Conservation (phyloP, 1,140 invertebrate species). For the Heliconius melpomene region DNA sequence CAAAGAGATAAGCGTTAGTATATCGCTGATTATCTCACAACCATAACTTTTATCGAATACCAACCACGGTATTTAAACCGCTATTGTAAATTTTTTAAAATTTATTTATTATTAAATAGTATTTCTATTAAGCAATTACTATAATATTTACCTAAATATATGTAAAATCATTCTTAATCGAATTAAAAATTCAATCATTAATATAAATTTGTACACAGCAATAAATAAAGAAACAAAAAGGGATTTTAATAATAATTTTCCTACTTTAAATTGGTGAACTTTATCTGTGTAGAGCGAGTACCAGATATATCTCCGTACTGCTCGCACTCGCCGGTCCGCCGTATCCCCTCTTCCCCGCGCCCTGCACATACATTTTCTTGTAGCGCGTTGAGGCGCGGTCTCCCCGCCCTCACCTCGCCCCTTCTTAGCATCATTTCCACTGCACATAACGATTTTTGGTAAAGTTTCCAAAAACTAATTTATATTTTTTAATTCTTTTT, state of each 20-base stretch:
- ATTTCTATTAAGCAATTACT: background rate
- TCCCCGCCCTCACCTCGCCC: conserved; percentile 70
- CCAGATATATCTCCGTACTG: conserved; percentile 44
- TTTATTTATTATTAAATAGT: too few species aligned
- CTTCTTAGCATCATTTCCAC: conserved; percentile 62
- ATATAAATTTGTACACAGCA: background rate
- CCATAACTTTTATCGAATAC: background rate
- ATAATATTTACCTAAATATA: too few species aligned
- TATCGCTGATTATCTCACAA: background rate
- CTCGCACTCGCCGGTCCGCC: conserved; percentile 41
- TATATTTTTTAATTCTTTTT: background rate
- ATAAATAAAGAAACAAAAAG: background rate
- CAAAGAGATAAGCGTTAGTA: background rate
- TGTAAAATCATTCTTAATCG: background rate
- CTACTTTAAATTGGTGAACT: conserved; percentile 43
- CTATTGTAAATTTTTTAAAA: background rate
- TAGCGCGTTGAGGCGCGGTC: conserved; percentile 57
- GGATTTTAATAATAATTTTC: conserved; percentile 38
- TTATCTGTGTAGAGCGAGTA: conserved; percentile 46
- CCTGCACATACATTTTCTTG: conserved; percentile 70
- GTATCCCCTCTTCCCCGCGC: conserved; percentile 44
- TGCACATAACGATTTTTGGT: conserved; percentile 31
- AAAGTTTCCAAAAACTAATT: background rate
- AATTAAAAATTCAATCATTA: background rate
- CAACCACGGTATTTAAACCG: background rate